Percentiles rank a stretch among this genome's conserved stretches.
These are phyloP conservation scores for Sorex maritimensis DNA, from an alignment of 2,797 vertebrate genomes.

Conservation along the genomic window DNA sequence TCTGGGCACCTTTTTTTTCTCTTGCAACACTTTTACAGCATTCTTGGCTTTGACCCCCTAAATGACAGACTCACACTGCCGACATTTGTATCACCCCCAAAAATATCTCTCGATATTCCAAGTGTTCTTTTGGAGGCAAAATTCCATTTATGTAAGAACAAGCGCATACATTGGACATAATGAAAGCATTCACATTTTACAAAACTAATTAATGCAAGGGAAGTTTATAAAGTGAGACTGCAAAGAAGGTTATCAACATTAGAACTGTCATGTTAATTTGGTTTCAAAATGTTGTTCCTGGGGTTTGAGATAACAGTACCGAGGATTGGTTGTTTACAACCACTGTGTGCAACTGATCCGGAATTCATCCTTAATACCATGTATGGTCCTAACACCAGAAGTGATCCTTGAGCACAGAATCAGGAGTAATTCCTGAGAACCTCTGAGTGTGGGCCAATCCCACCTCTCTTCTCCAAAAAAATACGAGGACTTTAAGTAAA, in stretches of 20 bases:
- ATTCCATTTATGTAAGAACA: background rate
- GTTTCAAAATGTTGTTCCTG: background rate
- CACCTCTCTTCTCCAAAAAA: too few relatives aligned
- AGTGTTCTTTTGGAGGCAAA: background rate
- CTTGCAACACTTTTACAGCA: background rate
- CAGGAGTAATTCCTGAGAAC: too few relatives aligned
- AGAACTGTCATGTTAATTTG: background rate
- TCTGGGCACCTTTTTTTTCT: background rate
- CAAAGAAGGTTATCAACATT: conserved; percentile 11
- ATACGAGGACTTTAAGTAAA: too few relatives aligned
- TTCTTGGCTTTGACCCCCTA: background rate
- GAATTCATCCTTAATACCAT: too few relatives aligned
- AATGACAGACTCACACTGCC: background rate
- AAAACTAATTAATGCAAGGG: background rate
- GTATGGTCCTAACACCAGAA: too few relatives aligned
- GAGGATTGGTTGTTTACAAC: too few relatives aligned
- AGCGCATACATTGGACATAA: background rate
- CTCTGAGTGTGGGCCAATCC: too few relatives aligned
- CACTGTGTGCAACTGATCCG: too few relatives aligned
- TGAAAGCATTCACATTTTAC: background rate
- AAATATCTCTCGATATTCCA: background rate
- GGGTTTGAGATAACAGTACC: too few relatives aligned
- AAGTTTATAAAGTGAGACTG: background rate
- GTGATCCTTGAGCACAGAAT: too few relatives aligned
- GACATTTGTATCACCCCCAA: background rate